phyloP scores from a whole-genome alignment of 2,797 vertebrate genomes.

The Argya squamiceps region DNA sequence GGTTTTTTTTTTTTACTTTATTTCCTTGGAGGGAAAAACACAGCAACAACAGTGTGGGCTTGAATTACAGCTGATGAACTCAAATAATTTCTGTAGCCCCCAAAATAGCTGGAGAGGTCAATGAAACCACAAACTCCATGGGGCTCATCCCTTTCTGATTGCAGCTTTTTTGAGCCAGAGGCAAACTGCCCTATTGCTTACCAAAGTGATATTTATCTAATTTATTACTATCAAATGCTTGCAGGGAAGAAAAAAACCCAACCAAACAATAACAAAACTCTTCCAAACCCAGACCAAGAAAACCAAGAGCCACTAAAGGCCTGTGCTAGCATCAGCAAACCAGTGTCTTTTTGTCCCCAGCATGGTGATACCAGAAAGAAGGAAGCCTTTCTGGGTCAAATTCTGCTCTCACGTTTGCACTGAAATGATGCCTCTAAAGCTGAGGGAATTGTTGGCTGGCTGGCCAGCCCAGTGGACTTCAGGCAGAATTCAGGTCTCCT shows the following conservation, averaged over 20 bases:
- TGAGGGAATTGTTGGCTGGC: slow-evolving; percentile 49
- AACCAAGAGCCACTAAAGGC: neutral
- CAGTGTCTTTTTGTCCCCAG: neutral
- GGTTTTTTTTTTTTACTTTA: neutral
- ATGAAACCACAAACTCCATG: neutral
- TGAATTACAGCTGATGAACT: slow-evolving; percentile 31
- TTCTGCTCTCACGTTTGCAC: neutral
- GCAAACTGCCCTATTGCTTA: neutral
- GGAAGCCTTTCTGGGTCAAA: neutral
- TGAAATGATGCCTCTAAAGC: neutral
- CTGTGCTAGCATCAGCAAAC: neutral
- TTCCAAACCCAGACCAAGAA: neutral
- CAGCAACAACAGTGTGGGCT: slow-evolving; percentile 11
- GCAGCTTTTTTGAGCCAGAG: neutral
- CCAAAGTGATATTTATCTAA: slow-evolving; percentile 20
- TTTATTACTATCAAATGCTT: slow-evolving; percentile 19
- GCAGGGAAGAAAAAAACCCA: neutral
- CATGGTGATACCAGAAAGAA: neutral
- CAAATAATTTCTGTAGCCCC: slow-evolving; percentile 31
- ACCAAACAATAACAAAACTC: fast-evolving
- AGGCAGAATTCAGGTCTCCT: slow-evolving; percentile 38
- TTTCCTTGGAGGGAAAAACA: neutral
- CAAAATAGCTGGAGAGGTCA: slow-evolving; percentile 26
- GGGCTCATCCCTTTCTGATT: neutral
- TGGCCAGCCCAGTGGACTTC: neutral